Base-by-base conservation (phyloP, 2,888 invertebrate genomes). In the Flexamia atlantica region DNA sequence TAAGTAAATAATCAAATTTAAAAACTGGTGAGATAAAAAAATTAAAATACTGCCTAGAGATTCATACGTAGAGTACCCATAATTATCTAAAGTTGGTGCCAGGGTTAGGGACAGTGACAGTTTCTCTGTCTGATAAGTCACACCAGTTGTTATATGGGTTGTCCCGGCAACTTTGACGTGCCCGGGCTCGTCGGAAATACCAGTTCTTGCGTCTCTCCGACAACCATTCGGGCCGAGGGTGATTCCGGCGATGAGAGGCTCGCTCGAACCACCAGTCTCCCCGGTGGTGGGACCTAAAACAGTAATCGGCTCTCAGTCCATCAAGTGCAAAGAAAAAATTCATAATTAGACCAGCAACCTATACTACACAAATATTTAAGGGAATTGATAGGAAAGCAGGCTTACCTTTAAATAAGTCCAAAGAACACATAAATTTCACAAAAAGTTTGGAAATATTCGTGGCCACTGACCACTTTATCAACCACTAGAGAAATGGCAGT, bases 71-170 rank as follows among this genome's bases (percentile, higher is more conserved):
- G 4, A 46, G 12, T 46, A 36, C 23, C 57, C 57, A 23, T 20
- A 57, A 28, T 64, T 64, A 64, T 64, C 64, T 64, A 5, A 28
- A 30, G 30, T 64, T 64, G 0, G 30, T 12, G 30, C 50, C 28
- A 14, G 76, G 40, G 30, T 42, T 42, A 7, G 79, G 79, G 30
- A 79, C 32, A 57, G 79, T 17, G 96, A 96, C 89, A 94, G 97
- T 85, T 95, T 97, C 88, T 97, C 97, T 91, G 95, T 95, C 88
- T 92, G 92, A 86, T 93, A 91, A 42, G 32, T 40, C n/a, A 25
- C 82, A 83, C 82, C 82, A 83, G 0, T 53, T n/a, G 0, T 20
- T 10, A 30, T 42, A 12, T n/a, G 82, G 82, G 20, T 32, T 57
- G 17, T 74, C 2, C 0, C 40, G 53, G 20, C 74, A 83, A 4